Evolutionary conservation across 2,888 invertebrate species (phyloP), one percentile per base, ranked within the genome.

Genomic region (Folsomia candida): DNA sequence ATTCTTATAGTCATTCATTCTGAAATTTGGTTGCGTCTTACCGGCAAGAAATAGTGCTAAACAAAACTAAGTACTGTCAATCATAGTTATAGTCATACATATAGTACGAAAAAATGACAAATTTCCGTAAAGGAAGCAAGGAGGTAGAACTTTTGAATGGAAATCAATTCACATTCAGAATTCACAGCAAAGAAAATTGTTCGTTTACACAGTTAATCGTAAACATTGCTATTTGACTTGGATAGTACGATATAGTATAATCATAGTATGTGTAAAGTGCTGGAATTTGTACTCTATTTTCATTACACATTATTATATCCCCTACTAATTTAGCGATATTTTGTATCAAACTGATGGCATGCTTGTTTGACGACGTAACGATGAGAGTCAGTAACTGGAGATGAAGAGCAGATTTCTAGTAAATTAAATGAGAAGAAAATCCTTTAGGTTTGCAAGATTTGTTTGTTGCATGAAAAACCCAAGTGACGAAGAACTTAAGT

Each of bases 211-310:
- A 37, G 37, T 14, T 37, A 9, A 37, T 4, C 37, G 37, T 37
- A 9, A 37, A 9, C 37, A 37, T 37, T 37, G 4, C 37, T 37
- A 9, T 9, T 9, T 37, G 14, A 37, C 37, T 37, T 37, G 4
- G 14, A 37, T 37, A 37, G 37, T 37, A 14, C 14, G 37, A n/a
- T 37, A 4, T 37, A 4, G 14, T 9, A 14, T 37, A 37, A 37
- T 37, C 4, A 14, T 9, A 9, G 37, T 37, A 37, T 9, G 37
- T 37, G 37, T 37, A 9, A 37, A 37, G 37, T 37, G 37, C 37
- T 14, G 37, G 14, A 9, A 37, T 59, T 59, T 59, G 59, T 59
- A 59, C 59, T 59, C 59, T 59, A 59, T 59, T 59, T 59, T 26
- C 59, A 59, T 25, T 59, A 59, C 54, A 24, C n/a, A n/a, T 47